A percentile compares a stretch with the other conserved stretches of the same genome.
phyloP scores from a whole-genome alignment of 2,888 invertebrate genomes.

The Hyles lineata region DNA sequence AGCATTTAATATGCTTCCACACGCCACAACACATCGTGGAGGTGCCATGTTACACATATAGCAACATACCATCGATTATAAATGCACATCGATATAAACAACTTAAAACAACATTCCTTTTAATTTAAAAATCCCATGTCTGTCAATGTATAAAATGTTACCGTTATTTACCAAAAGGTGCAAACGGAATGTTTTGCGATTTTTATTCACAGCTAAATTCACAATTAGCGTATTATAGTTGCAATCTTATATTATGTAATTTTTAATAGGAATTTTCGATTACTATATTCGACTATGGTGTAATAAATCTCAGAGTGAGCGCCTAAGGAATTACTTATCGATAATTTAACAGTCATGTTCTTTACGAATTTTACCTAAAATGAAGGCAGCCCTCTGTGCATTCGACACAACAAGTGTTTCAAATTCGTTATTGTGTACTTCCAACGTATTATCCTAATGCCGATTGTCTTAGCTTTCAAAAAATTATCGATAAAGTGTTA shows the following conservation, averaged over 20 bases:
- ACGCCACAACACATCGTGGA: background rate
- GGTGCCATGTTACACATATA: background rate
- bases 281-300: background rate
- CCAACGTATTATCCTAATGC: background rate
- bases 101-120: background rate
- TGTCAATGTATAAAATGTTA: conserved; percentile 6
- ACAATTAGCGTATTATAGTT: background rate
- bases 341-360: conserved; percentile 21
- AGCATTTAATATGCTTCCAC: background rate
- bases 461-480: background rate
- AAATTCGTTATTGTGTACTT: conserved; percentile 10
- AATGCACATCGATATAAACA: conserved; percentile 18
- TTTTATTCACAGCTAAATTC: background rate
- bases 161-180: conserved; percentile 14
- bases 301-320: background rate
- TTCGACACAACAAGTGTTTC: conserved; percentile 1
- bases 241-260: background rate
- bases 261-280: background rate
- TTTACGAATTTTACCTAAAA: conserved; percentile 6
- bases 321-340: conserved; percentile 1
- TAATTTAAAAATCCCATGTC: background rate
- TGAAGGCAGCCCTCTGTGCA: conserved; percentile 4
- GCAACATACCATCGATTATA: conserved; percentile 14
- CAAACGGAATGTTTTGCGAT: conserved; percentile 16
- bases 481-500: conserved; percentile 8